Evolutionary conservation across 2,797 vertebrate species (phyloP).

Genomic region (Chlorospingus flavigularis): DNA sequence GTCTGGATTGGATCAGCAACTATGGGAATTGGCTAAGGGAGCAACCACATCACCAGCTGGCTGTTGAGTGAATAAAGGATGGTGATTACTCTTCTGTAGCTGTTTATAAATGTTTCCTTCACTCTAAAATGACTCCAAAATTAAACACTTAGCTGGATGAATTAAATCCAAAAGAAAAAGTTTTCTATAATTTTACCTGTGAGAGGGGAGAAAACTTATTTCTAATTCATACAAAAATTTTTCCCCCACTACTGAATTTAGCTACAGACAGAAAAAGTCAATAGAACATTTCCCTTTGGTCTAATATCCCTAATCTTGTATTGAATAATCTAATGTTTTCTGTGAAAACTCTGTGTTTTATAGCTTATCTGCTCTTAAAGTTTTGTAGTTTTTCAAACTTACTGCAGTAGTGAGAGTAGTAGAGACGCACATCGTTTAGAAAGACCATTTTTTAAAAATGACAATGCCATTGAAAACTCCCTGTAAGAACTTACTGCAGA

Average conservation of each 20-base stretch:
- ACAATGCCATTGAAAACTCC: neutral
- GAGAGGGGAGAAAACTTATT: neutral
- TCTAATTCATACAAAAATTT: neutral
- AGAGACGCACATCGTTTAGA: neutral
- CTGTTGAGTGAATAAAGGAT: neutral
- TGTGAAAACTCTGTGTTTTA: neutral
- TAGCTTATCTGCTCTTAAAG: neutral
- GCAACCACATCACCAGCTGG: neutral
- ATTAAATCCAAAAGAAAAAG: neutral
- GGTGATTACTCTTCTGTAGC: neutral
- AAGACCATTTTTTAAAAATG: neutral
- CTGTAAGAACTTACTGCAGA: neutral
- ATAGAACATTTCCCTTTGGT: neutral
- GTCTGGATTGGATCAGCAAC: neutral
- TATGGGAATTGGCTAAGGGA: neutral
- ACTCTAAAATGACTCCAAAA: neutral
- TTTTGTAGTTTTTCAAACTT: neutral
- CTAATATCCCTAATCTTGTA: neutral
- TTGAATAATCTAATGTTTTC: neutral
- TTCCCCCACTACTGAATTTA: neutral
- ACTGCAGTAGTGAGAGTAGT: neutral
- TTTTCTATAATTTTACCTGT: neutral
- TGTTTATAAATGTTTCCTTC: neutral
- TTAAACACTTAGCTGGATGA: neutral
- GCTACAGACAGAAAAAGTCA: neutral